These are phyloP conservation scores for Percopsis transmontana DNA, from an alignment of 2,113 vertebrate genomes.

Conservation along the genomic window DNA sequence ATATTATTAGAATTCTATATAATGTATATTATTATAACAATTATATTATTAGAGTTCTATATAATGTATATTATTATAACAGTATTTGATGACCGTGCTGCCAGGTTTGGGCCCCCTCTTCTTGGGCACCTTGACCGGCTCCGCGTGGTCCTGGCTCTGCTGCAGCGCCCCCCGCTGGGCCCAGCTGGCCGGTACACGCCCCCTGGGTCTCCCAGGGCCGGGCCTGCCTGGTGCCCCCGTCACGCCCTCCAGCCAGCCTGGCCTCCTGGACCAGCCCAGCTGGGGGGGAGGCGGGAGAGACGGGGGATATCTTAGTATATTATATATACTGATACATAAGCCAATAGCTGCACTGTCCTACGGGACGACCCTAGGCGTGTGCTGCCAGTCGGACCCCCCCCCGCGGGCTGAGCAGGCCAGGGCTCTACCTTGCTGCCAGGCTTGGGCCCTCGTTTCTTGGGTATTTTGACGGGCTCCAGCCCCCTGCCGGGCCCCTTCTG, in stretches of 20 bases:
- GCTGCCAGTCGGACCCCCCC: constrained; percentile 77
- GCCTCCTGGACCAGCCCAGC: constrained; percentile 67
- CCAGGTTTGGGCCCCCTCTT: constrained; percentile 98
- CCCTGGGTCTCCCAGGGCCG: constrained; percentile 85
- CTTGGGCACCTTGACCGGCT: constrained; percentile 94
- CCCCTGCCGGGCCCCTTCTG: constrained; percentile 76
- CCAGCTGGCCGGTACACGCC: constrained; percentile 84
- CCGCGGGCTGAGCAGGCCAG: too few relatives aligned
- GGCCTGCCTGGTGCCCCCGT: not conserved
- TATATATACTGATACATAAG: too few relatives aligned
- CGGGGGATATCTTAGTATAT: not conserved
- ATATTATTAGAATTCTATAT: too few relatives aligned
- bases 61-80: not conserved
- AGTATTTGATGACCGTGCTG: constrained; percentile 84
- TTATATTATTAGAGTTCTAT: too few relatives aligned
- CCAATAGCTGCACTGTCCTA: too few relatives aligned
- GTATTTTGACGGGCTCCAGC: too few relatives aligned
- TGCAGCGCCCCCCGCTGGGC: constrained; percentile 79
- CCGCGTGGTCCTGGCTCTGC: constrained; percentile 78
- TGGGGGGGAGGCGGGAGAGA: constrained; percentile 24
- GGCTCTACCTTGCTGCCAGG: constrained; percentile 74
- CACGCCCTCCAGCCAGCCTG: not conserved
- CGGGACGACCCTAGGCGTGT: too few relatives aligned
- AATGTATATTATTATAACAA: too few relatives aligned
- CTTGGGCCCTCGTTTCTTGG: constrained; percentile 72